Conservation (phyloP, 2,888 invertebrate genomes). For the Eupsilia transversa region DNA sequence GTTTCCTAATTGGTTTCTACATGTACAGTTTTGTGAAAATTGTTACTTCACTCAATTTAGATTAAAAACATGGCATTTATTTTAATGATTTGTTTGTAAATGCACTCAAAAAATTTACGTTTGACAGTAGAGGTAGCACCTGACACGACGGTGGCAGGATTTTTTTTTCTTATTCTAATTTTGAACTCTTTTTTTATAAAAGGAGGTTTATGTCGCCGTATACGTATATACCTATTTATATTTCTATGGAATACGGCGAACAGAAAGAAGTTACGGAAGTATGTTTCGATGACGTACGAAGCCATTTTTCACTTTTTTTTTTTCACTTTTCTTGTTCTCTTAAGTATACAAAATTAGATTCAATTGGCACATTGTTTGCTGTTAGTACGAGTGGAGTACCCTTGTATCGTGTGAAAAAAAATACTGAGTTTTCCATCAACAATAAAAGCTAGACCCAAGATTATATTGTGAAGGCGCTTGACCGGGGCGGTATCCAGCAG, state of each 20-base stretch:
- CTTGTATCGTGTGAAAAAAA: too few relatives aligned
- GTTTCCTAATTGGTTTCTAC: conserved; percentile 28
- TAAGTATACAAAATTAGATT: too few relatives aligned
- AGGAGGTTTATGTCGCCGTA: conserved; percentile 5
- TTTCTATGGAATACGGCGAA: too few relatives aligned
- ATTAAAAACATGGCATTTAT: conserved; percentile 19
- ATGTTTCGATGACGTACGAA: not conserved
- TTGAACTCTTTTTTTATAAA: conserved; percentile 9
- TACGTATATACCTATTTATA: not conserved
- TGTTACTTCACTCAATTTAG: conserved; percentile 39
- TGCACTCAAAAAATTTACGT: conserved; percentile 46
- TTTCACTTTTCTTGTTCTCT: too few relatives aligned
- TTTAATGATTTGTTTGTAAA: conserved; percentile 18
- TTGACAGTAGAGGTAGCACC: conserved; percentile 12
- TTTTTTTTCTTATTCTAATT: conserved; percentile 26
- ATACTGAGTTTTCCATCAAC: too few relatives aligned
- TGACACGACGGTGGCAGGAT: not conserved
- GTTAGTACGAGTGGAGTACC: too few relatives aligned
- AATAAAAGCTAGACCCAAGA: too few relatives aligned
- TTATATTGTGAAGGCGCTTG: too few relatives aligned
- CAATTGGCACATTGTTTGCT: too few relatives aligned
- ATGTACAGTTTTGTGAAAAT: not conserved
- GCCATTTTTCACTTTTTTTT: too few relatives aligned
- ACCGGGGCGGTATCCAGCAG: too few relatives aligned
- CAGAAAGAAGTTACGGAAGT: too few relatives aligned